phyloP scores from a whole-genome alignment of 2,113 vertebrate genomes.

The Siniperca knerii region DNA sequence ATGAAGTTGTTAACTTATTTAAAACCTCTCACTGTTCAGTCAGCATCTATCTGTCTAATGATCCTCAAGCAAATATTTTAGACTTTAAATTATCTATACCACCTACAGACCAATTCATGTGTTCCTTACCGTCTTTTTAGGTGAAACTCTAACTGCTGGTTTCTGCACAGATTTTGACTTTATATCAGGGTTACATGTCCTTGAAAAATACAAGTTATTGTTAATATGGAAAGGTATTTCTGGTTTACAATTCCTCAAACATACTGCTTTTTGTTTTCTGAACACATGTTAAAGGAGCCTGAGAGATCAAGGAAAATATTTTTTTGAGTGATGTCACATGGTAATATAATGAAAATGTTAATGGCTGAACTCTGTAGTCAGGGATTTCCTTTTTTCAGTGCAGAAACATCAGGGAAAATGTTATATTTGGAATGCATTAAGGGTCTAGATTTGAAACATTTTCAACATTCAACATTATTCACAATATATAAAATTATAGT shows the following conservation, averaged over 20 bases:
- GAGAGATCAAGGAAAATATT: background rate
- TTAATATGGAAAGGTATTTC: background rate
- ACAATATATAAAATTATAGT: background rate
- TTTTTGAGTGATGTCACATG: background rate
- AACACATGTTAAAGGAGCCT: background rate
- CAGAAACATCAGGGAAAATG: background rate
- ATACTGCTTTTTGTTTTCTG: background rate
- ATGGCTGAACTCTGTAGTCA: background rate
- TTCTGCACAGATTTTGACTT: background rate
- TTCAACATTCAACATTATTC: background rate
- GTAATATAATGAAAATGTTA: background rate
- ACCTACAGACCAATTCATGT: background rate
- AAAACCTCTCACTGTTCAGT: slow-evolving; percentile 28
- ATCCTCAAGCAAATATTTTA: slow-evolving; percentile 6
- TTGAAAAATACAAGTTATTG: background rate
- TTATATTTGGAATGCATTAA: background rate
- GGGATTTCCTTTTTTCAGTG: background rate
- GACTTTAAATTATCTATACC: slow-evolving; percentile 4
- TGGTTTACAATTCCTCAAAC: background rate
- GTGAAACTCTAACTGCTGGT: background rate
- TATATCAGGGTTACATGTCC: background rate
- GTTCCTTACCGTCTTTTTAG: background rate
- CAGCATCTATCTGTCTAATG: slow-evolving; percentile 29
- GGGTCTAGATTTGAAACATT: background rate
- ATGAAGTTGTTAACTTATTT: slow-evolving; percentile 17